phyloP scores from a whole-genome alignment of 2,797 vertebrate species.

The Sebastiscus tertius region DNA sequence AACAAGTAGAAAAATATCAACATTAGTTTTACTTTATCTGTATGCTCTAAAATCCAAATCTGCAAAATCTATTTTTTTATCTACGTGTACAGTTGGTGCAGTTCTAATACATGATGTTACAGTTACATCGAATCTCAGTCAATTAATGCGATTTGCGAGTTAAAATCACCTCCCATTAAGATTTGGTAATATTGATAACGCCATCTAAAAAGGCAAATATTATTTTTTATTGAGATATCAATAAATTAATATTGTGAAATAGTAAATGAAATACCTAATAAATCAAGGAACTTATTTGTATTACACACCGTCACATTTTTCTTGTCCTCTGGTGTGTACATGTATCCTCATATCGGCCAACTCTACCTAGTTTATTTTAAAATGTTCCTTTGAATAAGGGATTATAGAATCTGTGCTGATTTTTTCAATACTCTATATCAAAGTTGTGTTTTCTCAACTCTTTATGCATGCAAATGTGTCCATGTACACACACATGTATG shows the following conservation, averaged over 20 bases:
- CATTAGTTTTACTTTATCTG: background rate
- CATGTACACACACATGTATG: background rate
- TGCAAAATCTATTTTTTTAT: background rate
- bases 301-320: background rate
- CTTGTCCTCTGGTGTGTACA: background rate
- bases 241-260: background rate
- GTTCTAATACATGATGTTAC: background rate
- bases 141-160: no score
- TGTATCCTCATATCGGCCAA: background rate
- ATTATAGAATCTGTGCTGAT: fast-evolving
- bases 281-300: background rate
- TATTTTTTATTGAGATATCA: background rate
- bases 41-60: background rate
- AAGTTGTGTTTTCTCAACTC: background rate
- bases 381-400: fast-evolving
- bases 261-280: background rate
- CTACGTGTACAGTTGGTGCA: background rate
- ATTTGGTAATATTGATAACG: background rate
- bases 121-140: background rate
- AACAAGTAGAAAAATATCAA: background rate
- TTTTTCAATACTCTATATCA: no score
- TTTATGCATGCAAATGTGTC: background rate
- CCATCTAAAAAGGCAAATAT: background rate
- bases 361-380: fast-evolving
- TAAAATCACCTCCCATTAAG: background rate